A percentile compares a stretch with the other conserved stretches of the same genome.
Evolutionary conservation across 1,140 invertebrate genomes (phyloP).

Genomic region (Rhynchophorus ferrugineus): DNA sequence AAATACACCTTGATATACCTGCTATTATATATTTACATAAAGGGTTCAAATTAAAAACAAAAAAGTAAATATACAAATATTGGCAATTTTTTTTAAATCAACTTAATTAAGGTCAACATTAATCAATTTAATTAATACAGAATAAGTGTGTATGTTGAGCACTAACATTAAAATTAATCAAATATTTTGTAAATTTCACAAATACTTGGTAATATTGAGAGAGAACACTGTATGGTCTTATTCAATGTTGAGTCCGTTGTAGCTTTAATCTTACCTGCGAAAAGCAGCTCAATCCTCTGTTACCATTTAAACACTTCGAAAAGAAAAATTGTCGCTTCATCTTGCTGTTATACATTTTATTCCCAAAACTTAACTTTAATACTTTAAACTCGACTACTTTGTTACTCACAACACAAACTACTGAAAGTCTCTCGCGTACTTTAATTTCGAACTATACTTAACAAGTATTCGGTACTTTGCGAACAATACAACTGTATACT

Average conservation of each 20-base stretch:
- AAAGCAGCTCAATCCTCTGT: conserved; percentile 24
- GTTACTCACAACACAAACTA: conserved; percentile 35
- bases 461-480: conserved; percentile 11
- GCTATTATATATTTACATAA: too few species aligned
- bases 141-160: too few species aligned
- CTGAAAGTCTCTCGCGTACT: conserved; percentile 31
- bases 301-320: conserved; percentile 34
- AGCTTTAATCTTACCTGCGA: conserved; percentile 34
- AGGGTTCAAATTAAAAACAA: too few species aligned
- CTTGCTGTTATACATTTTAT: conserved; percentile 30
- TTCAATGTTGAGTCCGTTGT: conserved; percentile 27
- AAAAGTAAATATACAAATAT: too few species aligned
- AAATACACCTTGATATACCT: too few species aligned
- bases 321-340: conserved; percentile 30
- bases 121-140: too few species aligned
- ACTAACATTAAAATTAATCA: too few species aligned
- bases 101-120: too few species aligned
- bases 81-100: too few species aligned
- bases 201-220: background rate
- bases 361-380: conserved; percentile 30
- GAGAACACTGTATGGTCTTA: background rate
- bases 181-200: too few species aligned
- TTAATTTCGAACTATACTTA: conserved; percentile 25
- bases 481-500: conserved; percentile 22
- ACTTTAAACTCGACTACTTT: conserved; percentile 29